Conservation (phyloP, 2,113 vertebrate species). For the Astatoreochromis straeleni region DNA sequence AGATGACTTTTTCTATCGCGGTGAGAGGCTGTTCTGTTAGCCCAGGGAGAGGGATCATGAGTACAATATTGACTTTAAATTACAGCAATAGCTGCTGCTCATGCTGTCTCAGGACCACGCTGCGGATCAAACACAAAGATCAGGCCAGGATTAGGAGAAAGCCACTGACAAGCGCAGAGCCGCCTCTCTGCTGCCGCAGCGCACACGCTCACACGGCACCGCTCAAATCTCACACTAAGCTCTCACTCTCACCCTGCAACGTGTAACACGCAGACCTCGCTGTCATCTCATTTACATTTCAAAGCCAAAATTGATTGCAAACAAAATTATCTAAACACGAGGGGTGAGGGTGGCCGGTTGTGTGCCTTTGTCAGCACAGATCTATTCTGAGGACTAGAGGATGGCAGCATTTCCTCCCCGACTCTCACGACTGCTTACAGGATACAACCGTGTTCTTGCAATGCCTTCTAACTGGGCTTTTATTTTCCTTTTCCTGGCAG, state of each 20-base stretch:
- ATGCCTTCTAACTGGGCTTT: conserved; percentile 47
- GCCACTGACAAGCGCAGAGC: conserved; percentile 68
- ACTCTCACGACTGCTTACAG: conserved; percentile 42
- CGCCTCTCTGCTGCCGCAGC: conserved; percentile 39
- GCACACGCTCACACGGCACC: conserved; percentile 11
- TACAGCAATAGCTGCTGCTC: conserved; percentile 74
- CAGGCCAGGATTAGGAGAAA: conserved; percentile 75
- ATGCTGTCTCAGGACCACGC: conserved; percentile 69
- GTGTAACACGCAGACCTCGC: conserved; percentile 49
- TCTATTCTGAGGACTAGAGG: conserved; percentile 16
- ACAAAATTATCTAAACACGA: conserved; percentile 20
- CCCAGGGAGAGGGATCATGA: conserved; percentile 71
- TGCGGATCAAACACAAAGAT: conserved; percentile 77
- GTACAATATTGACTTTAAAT: conserved; percentile 77
- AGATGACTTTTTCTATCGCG: conserved; percentile 36
- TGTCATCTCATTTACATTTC: conserved; percentile 51
- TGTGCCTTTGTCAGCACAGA: neutral
- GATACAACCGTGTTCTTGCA: conserved; percentile 47
- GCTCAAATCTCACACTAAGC: conserved; percentile 62
- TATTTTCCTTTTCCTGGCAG: conserved; percentile 66
- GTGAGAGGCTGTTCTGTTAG: conserved; percentile 47
- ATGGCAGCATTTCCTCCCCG: conserved; percentile 44
- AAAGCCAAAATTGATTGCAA: conserved; percentile 63
- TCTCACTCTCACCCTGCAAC: conserved; percentile 30
- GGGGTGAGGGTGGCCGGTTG: neutral